A percentile compares a stretch with the other conserved stretches of the same genome.
phyloP scores from a whole-genome alignment of 1,140 invertebrate species.

The Scaptomyza montana region DNA sequence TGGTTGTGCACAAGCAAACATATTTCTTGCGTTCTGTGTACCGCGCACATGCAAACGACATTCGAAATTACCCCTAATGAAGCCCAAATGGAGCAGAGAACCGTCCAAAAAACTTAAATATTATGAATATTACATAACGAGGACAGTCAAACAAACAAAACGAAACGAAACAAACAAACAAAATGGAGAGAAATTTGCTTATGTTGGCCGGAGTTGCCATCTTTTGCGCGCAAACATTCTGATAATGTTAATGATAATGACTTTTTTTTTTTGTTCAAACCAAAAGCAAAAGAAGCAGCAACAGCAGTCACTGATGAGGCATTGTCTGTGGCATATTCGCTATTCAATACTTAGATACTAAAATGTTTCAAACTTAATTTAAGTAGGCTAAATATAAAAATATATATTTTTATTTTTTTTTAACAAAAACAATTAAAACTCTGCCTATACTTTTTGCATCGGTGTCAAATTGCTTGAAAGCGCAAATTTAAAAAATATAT shows the following conservation, averaged over 20 bases:
- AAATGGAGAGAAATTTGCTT: neutral
- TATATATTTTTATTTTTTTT: too few species aligned
- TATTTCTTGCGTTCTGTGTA: slow-evolving; percentile 11
- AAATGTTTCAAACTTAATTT: too few species aligned
- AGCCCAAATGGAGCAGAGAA: slow-evolving; percentile 35
- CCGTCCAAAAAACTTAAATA: slow-evolving; percentile 29
- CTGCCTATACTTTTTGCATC: too few species aligned
- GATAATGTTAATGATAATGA: slow-evolving; percentile 67
- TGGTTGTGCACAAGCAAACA: slow-evolving; percentile 4
- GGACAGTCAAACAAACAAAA: slow-evolving; percentile 9
- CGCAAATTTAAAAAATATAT: too few species aligned
- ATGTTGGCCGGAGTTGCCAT: slow-evolving; percentile 17
- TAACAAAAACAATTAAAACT: too few species aligned
- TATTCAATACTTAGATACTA: too few species aligned
- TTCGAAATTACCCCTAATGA: slow-evolving; percentile 63
- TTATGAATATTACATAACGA: slow-evolving; percentile 45
- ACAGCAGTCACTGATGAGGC: slow-evolving; percentile 52
- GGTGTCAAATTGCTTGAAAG: too few species aligned
- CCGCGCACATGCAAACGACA: slow-evolving; percentile 47
- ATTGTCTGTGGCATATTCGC: slow-evolving; percentile 29
- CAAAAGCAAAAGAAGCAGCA: slow-evolving; percentile 22
- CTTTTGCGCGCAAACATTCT: neutral
- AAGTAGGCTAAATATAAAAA: too few species aligned
- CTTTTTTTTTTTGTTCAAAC: slow-evolving; percentile 28
- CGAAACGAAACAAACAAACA: slow-evolving; percentile 1